Base-by-base conservation (phyloP, 92 coral and sea anemone genomes). In the Umimayanthus kanabou region DNA sequence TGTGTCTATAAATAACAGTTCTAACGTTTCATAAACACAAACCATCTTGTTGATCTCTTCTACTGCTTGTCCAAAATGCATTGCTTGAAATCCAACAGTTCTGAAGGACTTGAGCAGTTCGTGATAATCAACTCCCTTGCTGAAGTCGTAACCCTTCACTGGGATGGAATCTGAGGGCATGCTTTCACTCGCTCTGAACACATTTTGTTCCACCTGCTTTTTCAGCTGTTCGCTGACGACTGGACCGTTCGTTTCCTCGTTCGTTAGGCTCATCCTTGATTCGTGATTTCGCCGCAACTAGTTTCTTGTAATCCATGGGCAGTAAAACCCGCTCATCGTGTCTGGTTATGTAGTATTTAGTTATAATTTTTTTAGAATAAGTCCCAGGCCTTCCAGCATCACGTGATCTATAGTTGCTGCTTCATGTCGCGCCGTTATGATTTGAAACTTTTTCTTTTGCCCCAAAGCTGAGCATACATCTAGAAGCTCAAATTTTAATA, bases 1-100 rank as follows among this genome's bases (percentile, higher is more conserved):
- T 33, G 37, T 33, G 37, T 33, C 37, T 33, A 33, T 33, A 33
- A 33, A 14, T 23, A 18, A 20, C 26, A 29, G 0, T 40, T 23
- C 25, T 11, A 55, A 25, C 4, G 42, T 29, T 13, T 9, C 26
- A 76, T 15, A 72, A 16, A 73, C 67, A 76, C 87, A 42, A 82
- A 96, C 99, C 99, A 96, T 96, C 71, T 95, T 93, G 88, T 96
- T 96, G 4, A 96, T 90, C 81, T 96, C 99, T 30, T 93, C 96
- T 28, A 96, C 99, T 4, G 99, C 99, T 84, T 89, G 90, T 39
- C 99, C 99, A 80, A 96, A 96, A 89, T 95, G 77, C 67, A 89
- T 92, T 70, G 99, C 99, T 87, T 96, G 99, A 88, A 96, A 96
- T 25, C 99, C 99, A 18, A 98, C 92, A 3, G 82, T 82, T 57